Base-by-base conservation (phyloP, 2,888 invertebrate species). In the Eupeodes latifasciatus region DNA sequence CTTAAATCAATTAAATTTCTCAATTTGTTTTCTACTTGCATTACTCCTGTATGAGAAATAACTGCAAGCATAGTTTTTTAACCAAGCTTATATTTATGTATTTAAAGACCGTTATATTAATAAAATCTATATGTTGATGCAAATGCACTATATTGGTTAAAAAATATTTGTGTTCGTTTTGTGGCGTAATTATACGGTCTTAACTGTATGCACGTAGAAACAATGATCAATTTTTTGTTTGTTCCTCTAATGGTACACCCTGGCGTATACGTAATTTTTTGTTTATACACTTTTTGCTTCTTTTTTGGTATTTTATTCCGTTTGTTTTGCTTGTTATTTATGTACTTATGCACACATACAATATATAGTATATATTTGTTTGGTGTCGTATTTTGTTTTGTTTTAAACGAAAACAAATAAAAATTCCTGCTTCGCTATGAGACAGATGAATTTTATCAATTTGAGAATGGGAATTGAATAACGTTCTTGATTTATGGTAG, bases 191-290 rank as follows among this genome's bases (percentile, higher is more conserved):
- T 27, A 27, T 27, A 27, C 2, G 27, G 2, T 2, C 27, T 2
- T 2, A 27, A 27, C 27, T 27, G 27, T 27, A 27, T 1, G 0
- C 2, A 27, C 27, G 27, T 27, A 27, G 71, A 57, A 81, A 49
- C 57, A 80, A 85, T 81, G 84, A 87, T 87, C 83, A 87, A 80
- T 66, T 86, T 81, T 81, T 81, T 66, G 83, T 81, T 81, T 81
- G 67, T 57, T 67, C 77, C 72, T 84, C 72, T 80, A 81, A 80
- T 81, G 84, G 84, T 16, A 78, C 69, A 83, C 78, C 59, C 53
- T n/a, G 79, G 78, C 86, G 86, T 82, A 78, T 82, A 75, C 64
- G 86, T 75, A 79, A 40, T 47, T 62, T 75, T 82, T 74, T 57
- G 0, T 72, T 76, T 4, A 19, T 40, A 5, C 5, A 40, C 9